Base-by-base conservation (phyloP, 2,797 vertebrate species). In the Rachycentron canadum region DNA sequence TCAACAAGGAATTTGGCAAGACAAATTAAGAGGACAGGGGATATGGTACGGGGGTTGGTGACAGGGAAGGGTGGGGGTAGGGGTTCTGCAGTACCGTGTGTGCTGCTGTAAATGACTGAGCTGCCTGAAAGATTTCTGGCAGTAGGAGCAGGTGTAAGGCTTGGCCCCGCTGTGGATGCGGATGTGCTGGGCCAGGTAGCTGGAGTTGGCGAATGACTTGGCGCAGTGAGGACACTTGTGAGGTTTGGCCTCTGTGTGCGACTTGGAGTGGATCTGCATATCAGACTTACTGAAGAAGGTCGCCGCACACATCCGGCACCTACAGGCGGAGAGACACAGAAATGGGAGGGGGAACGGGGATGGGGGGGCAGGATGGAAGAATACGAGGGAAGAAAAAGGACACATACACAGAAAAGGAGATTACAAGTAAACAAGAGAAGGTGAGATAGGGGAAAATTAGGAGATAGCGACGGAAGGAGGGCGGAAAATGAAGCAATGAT, bases 261-360 rank as follows among this genome's bases (percentile, higher is more conserved):
- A 99, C 96, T 99, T 99, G 96, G 98, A 97, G 97, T 99, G 98
- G 96, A 99, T 98, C 97, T 99, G 98, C 98, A 99, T 99, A 96
- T 99, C 98, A 93, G 98, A 99, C 96, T 99, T 99, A 94, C 96
- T 99, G 96, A 98, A 98, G 97, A 99, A 99, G 92, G 98, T 99
- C 96, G 99, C 96, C 86, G 97, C 97, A 95, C 98, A 99, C 97
- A 99, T 99, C 96, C 98, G 97, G 96, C 98, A 99, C 96, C 98
- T 99, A 96, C 93, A 95, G 93, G 92, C 92, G 91, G 88, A 95
- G 93, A 94, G 82, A 95, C 93, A 95, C 90, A 95, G 91, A 94
- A 91, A 92, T 91, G 93, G 93, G 90, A 45, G 43, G 43, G 43
- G 43, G 43, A 16, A 17, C 3, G 40, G 40, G 38, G 12, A 13